A percentile compares a stretch with the other conserved stretches of the same genome.
Evolutionary conservation across 2,113 vertebrate genomes (phyloP).

Genomic region (Sinocyclocheilus anophthalmus): DNA sequence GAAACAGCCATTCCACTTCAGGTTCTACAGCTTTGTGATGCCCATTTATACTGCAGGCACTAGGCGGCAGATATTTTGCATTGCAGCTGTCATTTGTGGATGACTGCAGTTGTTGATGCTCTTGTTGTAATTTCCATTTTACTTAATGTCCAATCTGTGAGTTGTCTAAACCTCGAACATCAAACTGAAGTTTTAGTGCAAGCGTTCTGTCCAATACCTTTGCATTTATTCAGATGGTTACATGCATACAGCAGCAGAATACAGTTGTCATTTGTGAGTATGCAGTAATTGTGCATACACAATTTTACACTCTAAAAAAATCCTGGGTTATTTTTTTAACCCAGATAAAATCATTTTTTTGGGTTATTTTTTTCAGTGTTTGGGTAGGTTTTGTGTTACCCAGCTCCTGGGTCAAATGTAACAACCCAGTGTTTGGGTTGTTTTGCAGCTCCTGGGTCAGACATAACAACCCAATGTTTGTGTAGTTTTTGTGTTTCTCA

Average conservation of each 20-base stretch:
- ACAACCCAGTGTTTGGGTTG: too few relatives aligned
- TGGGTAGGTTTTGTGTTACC: too few relatives aligned
- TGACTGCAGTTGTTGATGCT: slow-evolving; percentile 4
- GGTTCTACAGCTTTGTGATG: slow-evolving; percentile 1
- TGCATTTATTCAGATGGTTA: neutral
- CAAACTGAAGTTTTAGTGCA: neutral
- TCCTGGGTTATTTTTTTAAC: too few relatives aligned
- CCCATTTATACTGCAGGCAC: slow-evolving; percentile 5
- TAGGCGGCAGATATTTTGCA: slow-evolving; percentile 13
- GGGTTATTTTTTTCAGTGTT: too few relatives aligned
- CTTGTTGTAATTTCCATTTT: neutral
- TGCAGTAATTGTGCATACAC: too few relatives aligned
- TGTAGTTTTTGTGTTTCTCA: too few relatives aligned
- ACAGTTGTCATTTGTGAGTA: neutral
- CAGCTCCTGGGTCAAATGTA: too few relatives aligned
- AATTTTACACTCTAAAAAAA: too few relatives aligned
- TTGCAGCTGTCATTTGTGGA: slow-evolving; percentile 10
- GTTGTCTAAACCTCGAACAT: neutral
- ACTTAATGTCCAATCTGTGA: neutral
- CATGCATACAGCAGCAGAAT: neutral
- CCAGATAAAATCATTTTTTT: too few relatives aligned
- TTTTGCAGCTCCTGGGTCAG: too few relatives aligned
- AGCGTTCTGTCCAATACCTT: neutral
- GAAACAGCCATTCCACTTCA: slow-evolving; percentile 28
- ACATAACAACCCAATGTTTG: too few relatives aligned